These are phyloP conservation scores for Esox niger DNA, from an alignment of 2,113 vertebrate species.

Conservation along the genomic window DNA sequence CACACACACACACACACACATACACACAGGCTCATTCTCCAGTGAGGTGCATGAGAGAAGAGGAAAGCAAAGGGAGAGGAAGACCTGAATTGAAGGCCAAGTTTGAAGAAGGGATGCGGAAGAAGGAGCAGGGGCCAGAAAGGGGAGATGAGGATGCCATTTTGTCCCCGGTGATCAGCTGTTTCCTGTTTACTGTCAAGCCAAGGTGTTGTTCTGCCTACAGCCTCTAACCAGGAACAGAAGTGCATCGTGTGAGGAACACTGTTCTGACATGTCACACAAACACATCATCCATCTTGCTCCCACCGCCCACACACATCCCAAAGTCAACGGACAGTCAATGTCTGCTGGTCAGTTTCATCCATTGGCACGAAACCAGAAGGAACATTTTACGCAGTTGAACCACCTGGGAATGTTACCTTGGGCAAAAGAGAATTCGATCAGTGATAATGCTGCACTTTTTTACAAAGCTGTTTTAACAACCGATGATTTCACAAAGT, in stretches of 20 bases:
- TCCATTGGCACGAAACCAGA: no score
- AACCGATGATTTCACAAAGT: no score
- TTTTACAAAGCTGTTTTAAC: no score
- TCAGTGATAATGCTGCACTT: no score
- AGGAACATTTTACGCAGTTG: no score
- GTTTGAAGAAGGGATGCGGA: no score
- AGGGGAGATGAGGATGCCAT: slow-evolving; percentile 57
- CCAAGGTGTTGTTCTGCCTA: slow-evolving; percentile 38
- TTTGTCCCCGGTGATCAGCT: slow-evolving; percentile 47
- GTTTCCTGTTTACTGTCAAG: slow-evolving; percentile 73
- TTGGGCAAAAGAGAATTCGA: no score
- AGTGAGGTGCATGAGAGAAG: slow-evolving; percentile 12
- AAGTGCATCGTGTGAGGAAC: slow-evolving; percentile 57
- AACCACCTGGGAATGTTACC: no score
- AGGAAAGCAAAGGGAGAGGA: slow-evolving; percentile 7
- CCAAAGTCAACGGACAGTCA: no score
- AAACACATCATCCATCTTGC: no score
- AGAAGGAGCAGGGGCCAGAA: slow-evolving; percentile 24
- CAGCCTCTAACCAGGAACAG: slow-evolving; percentile 52
- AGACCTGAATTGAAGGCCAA: neutral
- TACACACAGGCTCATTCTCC: neutral
- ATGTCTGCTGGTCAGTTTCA: no score
- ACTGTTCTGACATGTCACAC: slow-evolving; percentile 20
- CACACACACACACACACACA: slow-evolving; percentile 5
- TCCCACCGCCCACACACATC: neutral